Conservation (phyloP, 2,888 invertebrate species). For the Chloroclysta siterata region DNA sequence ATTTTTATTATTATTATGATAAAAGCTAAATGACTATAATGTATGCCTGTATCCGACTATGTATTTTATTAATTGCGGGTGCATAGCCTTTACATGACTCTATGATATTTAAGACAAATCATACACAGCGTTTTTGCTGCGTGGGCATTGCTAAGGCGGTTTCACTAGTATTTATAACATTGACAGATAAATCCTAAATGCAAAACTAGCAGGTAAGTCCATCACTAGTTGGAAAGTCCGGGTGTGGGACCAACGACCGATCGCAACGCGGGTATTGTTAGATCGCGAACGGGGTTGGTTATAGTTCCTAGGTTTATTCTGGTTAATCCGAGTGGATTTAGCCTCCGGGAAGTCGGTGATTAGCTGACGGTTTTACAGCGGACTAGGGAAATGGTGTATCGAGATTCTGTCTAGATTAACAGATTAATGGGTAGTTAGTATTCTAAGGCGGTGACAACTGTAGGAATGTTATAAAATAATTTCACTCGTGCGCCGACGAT, state of each 20-base stretch:
- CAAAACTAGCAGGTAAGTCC: neutral
- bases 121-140: too few species aligned
- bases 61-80: too few species aligned
- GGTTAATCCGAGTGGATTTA: conserved; percentile 52
- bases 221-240: conserved; percentile 60
- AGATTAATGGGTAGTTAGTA: conserved; percentile 3
- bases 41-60: too few species aligned
- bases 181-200: neutral
- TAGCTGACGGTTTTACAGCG: conserved; percentile 26
- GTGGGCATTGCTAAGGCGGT: neutral
- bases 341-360: conserved; percentile 54
- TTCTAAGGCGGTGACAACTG: neutral
- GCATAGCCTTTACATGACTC: too few species aligned
- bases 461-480: neutral
- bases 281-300: conserved; percentile 75
- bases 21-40: too few species aligned
- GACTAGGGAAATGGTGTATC: conserved; percentile 1
- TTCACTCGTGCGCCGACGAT: neutral
- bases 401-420: neutral
- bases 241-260: conserved; percentile 81
- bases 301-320: conserved; percentile 72
- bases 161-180: neutral
- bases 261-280: conserved; percentile 80
- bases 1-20: too few species aligned
- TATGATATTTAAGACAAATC: too few species aligned